Percentiles rank a stretch among this genome's conserved stretches.
These are phyloP conservation scores for Drosophila micromelanica DNA, from an alignment of 1,140 invertebrate genomes.

Conservation along the genomic window DNA sequence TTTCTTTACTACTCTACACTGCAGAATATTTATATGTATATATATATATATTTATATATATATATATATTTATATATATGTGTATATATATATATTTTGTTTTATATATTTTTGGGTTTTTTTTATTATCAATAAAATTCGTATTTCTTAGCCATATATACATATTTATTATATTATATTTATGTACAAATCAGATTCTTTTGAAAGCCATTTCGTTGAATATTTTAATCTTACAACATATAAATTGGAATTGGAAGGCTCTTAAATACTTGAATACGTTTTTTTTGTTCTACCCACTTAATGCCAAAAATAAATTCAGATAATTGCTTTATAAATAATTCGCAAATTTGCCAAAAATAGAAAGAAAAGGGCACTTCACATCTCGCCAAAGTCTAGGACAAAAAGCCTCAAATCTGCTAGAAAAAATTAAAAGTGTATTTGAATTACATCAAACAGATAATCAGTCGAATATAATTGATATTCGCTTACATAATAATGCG, in stretches of 20 bases:
- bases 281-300: constrained; percentile 6
- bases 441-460: constrained; percentile 9
- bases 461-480: background rate
- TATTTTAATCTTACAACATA: too few species aligned
- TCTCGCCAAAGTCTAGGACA: background rate
- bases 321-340: constrained; percentile 45
- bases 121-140: too few species aligned
- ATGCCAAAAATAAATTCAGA: constrained; percentile 15
- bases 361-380: background rate
- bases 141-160: too few species aligned
- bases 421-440: constrained; percentile 11
- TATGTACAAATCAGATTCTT: too few species aligned
- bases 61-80: too few species aligned
- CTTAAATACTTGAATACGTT: background rate
- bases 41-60: too few species aligned
- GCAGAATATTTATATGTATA: too few species aligned
- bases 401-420: background rate
- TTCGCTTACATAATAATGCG: constrained; percentile 26
- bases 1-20: too few species aligned
- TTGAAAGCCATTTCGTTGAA: too few species aligned
- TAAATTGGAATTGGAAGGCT: background rate
- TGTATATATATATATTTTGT: too few species aligned
- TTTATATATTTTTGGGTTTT: too few species aligned
- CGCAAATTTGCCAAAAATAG: constrained; percentile 42
- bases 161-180: too few species aligned